These are phyloP conservation scores for Patella depressa DNA, from an alignment of 2,888 invertebrate species.

Conservation along the genomic window DNA sequence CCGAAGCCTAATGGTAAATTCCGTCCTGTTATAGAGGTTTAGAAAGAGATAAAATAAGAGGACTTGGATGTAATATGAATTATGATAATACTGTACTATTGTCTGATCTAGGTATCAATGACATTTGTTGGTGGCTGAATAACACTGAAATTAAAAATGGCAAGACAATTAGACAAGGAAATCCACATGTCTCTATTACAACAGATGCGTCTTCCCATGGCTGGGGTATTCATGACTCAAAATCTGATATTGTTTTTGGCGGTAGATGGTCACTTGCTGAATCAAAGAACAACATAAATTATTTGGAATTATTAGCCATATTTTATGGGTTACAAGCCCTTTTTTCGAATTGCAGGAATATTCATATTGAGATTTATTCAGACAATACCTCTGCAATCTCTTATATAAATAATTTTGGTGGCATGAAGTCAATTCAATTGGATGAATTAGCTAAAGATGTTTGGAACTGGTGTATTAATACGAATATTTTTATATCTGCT, in stretches of 20 bases:
- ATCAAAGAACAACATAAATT: background rate
- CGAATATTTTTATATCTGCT: background rate
- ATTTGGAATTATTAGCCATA: background rate
- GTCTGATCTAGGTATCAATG: background rate
- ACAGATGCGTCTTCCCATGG: background rate
- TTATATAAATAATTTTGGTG: background rate
- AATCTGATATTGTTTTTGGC: background rate
- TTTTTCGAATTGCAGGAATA: background rate
- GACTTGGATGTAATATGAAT: background rate
- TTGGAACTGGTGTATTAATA: background rate
- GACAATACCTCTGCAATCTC: background rate
- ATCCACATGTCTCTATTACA: background rate
- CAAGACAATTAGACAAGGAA: background rate
- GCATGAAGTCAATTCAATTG: background rate
- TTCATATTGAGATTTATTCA: background rate
- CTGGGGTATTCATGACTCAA: background rate
- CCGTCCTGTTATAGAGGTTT: background rate
- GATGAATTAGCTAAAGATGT: background rate
- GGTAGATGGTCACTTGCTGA: background rate
- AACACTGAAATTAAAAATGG: background rate
- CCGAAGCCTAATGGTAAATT: constrained; percentile 6
- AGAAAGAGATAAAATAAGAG: background rate
- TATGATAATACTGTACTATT: background rate
- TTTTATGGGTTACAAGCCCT: background rate
- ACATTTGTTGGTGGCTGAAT: background rate